Conservation (phyloP, 2,888 invertebrate genomes). For the Scaptomyza cyrtandrae region DNA sequence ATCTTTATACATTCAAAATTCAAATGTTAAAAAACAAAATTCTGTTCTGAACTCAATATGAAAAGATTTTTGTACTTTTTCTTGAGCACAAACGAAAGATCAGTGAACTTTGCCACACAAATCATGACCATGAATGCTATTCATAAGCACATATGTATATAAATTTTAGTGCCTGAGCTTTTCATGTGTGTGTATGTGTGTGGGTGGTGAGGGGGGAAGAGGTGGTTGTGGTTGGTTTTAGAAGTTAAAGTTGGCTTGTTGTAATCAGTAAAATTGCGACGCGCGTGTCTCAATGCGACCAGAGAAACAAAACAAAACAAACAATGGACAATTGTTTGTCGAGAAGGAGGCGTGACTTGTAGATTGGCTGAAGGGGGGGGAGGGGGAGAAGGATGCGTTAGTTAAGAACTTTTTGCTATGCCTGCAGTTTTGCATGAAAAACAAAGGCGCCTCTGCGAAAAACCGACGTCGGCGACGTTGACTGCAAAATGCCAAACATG, state of each 20-base stretch:
- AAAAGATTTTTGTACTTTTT: too few relatives aligned
- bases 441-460: constrained; percentile 32
- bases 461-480: neutral
- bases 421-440: constrained; percentile 44
- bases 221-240: constrained; percentile 13
- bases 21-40: neutral
- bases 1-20: too few relatives aligned
- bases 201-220: neutral
- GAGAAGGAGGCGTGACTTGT: neutral
- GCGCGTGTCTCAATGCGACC: constrained; percentile 9
- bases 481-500: constrained; percentile 21
- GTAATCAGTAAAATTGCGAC: constrained; percentile 51
- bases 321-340: constrained; percentile 30
- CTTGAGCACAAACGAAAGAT: neutral
- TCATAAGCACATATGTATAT: neutral
- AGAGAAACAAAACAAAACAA: constrained; percentile 9
- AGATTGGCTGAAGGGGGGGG: neutral
- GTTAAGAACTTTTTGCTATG: constrained; percentile 36
- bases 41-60: too few relatives aligned
- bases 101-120: constrained; percentile 16
- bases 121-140: neutral
- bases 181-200: neutral
- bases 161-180: neutral
- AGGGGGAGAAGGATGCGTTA: neutral
- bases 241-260: constrained; percentile 42